Base-by-base conservation (phyloP, 92 coral and sea anemone species). In the Epizoanthus rinbou region DNA sequence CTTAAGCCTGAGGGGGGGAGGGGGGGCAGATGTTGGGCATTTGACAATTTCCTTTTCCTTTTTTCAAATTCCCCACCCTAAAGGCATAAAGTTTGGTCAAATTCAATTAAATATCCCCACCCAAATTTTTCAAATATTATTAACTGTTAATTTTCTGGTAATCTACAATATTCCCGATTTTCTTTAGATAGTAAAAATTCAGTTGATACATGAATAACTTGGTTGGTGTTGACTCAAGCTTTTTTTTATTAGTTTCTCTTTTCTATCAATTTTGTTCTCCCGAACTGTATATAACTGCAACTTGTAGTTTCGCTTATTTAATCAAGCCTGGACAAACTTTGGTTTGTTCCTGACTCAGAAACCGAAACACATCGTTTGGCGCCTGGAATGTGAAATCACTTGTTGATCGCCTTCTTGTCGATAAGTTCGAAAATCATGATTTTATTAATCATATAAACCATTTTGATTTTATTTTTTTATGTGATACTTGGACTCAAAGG, bases 271-370 rank as follows among this genome's bases (percentile, higher is more conserved):
- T 10, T 60, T 60, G 23, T 60, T 4, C 28, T n/a, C 66, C 25
- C 23, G n/a, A 60, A 57, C n/a, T 57, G 9, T 60, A 19, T 60
- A 22, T n/a, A 22, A 60, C 22, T 60, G 4, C 1, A n/a, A 59
- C 13, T 13, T 1, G 3, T 6, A 8, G 2, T 59, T 3, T 4
- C 21, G 3, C n/a, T n/a, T n/a, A n/a, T n/a, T 57, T 57, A 57
- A n/a, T 56, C 21, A 60, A n/a, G 66, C 66, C 66, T 18, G 66
- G 25, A n/a, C 66, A 60, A 60, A 60, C 66, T 19, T 60, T 28
- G n/a, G 0, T 57, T 60, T 60, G 25, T 60, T 3, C 66, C 3
- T 9, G 22, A 60, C 4, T 3, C 10, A 60, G 66, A 58, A 58
- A 60, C 6, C 66, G 1, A 2, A 60, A 22, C 5, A 1, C 22